phyloP scores from a whole-genome alignment of 2,888 invertebrate genomes.

The Protonemura montana region DNA sequence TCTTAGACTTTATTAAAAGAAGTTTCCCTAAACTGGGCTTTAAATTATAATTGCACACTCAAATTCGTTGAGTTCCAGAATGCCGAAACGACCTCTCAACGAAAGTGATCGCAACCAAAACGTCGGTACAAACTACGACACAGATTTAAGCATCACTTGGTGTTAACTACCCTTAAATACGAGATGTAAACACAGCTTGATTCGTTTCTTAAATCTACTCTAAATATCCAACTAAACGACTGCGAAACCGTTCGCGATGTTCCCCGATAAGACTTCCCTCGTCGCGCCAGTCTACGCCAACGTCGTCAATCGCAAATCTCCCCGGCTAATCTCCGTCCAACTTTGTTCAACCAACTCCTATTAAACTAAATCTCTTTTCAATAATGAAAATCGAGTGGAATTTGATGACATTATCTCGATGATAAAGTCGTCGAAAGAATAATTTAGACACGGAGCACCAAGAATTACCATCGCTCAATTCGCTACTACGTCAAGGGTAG shows the following conservation, averaged over 20 bases:
- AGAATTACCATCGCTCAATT: not conserved
- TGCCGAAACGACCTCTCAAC: no score
- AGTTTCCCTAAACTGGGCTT: no score
- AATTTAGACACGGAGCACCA: constrained; percentile 39
- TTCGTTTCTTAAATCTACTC: not conserved
- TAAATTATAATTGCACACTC: no score
- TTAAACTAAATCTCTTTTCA: constrained; percentile 44
- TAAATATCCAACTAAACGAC: not conserved
- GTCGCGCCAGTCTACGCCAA: not conserved
- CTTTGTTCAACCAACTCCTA: constrained; percentile 31
- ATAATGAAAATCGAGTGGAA: constrained; percentile 46
- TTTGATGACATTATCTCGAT: constrained; percentile 46
- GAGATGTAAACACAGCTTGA: not conserved
- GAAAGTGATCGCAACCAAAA: no score
- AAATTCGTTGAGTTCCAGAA: no score
- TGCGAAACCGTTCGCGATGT: not conserved
- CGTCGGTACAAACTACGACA: no score
- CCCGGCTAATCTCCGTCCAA: constrained; percentile 19
- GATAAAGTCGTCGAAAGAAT: constrained; percentile 44
- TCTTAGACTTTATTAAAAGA: no score
- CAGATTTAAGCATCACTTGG: no score
- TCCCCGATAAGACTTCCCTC: not conserved
- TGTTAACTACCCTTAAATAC: not conserved
- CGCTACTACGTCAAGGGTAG: not conserved
- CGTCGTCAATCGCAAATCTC: not conserved